phyloP scores from a whole-genome alignment of 2,113 vertebrate genomes.

The Syrmaticus mikado region DNA sequence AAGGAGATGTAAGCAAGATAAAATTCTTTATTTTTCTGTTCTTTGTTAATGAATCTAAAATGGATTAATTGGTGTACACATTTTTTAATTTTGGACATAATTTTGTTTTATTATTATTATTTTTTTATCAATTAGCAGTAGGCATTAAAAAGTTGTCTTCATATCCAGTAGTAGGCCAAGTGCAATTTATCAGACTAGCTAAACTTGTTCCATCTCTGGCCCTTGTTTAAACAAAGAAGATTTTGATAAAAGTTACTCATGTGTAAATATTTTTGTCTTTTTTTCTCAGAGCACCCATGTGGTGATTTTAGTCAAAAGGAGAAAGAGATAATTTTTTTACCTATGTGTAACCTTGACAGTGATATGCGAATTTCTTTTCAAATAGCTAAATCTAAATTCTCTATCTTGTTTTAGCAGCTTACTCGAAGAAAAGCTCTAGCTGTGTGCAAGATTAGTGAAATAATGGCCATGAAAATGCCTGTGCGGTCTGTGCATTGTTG shows the following conservation, averaged over 20 bases:
- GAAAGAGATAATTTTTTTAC: neutral
- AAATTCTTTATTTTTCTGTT: neutral
- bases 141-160: neutral
- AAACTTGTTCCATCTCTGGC: neutral
- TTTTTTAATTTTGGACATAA: neutral
- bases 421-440: neutral
- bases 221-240: neutral
- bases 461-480: neutral
- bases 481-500: neutral
- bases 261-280: neutral
- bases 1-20: neutral
- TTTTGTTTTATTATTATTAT: neutral
- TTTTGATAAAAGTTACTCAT: rapidly evolving
- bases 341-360: neutral
- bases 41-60: neutral
- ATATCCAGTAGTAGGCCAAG: neutral
- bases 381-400: neutral
- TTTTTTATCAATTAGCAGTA: neutral
- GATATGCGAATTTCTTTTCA: neutral
- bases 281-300: neutral
- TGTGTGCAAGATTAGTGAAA: neutral
- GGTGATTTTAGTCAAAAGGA: neutral
- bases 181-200: neutral
- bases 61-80: neutral
- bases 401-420: neutral